Conservation (phyloP, 2,888 invertebrate genomes). For the Pseudococcus jackbeardsleyi region DNA sequence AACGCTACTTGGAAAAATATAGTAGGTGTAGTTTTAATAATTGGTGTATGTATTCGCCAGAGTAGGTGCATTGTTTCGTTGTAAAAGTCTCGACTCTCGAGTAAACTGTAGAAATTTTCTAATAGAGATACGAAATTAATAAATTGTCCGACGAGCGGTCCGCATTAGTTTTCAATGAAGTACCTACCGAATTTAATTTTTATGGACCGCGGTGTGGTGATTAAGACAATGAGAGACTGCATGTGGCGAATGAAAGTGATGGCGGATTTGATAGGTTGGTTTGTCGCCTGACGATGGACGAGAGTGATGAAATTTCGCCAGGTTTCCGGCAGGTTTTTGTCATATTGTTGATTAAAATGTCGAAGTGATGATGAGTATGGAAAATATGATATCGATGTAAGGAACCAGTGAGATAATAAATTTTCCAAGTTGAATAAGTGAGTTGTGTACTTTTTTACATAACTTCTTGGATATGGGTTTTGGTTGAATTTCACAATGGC, state of each 20-base stretch:
- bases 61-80: not conserved
- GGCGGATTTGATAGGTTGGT: not conserved
- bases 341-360: no score
- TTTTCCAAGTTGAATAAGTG: no score
- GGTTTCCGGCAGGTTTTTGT: not conserved
- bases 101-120: slow-evolving; percentile 5
- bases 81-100: not conserved
- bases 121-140: not conserved
- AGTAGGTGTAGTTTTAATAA: not conserved
- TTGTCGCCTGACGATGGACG: not conserved
- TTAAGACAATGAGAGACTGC: not conserved
- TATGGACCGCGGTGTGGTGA: not conserved
- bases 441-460: no score
- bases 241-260: not conserved
- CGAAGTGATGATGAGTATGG: no score
- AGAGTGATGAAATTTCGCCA: not conserved
- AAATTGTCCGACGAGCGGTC: not conserved
- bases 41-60: not conserved
- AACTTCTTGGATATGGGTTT: no score
- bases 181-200: not conserved
- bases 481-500: no score
- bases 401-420: no score
- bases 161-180: not conserved
- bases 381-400: no score
- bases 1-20: slow-evolving; percentile 16